These are phyloP conservation scores for Rutilus rutilus DNA, from an alignment of 2,113 vertebrate species.

Conservation along the genomic window DNA sequence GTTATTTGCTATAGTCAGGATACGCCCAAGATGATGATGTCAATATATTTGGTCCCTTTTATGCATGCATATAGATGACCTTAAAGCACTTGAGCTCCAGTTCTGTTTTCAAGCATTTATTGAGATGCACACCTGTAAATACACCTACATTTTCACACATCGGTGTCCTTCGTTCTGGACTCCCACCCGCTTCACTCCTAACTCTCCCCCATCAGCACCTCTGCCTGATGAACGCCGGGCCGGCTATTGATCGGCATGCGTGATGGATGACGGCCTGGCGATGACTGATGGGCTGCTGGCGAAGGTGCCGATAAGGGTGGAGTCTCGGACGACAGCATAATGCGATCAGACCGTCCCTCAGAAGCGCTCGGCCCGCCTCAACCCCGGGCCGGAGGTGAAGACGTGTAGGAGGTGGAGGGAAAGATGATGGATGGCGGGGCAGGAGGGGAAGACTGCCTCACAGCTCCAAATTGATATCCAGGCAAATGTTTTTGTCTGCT, in stretches of 20 bases:
- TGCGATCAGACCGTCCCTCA: slow-evolving; percentile 76
- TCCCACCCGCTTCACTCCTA: background rate
- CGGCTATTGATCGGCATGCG: slow-evolving; percentile 87
- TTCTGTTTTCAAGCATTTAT: background rate
- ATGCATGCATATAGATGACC: background rate
- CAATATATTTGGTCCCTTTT: background rate
- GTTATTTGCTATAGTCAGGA: background rate
- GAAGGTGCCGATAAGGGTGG: slow-evolving; percentile 83
- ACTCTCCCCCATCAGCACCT: slow-evolving; percentile 77
- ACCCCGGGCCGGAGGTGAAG: slow-evolving; percentile 40
- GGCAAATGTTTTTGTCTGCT: slow-evolving; percentile 99
- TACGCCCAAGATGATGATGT: background rate
- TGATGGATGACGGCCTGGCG: slow-evolving; percentile 84
- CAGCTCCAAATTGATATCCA: slow-evolving; percentile 93
- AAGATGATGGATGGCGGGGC: slow-evolving; percentile 98
- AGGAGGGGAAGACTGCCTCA: slow-evolving; percentile 88
- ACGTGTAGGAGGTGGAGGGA: slow-evolving; percentile 49
- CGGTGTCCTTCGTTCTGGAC: slow-evolving; percentile 11
- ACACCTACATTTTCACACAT: slow-evolving; percentile 45
- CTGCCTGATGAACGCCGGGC: slow-evolving; percentile 75
- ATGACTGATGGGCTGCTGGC: slow-evolving; percentile 87
- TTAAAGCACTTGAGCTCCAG: background rate
- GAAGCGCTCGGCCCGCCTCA: slow-evolving; percentile 60
- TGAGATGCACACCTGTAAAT: slow-evolving; percentile 67
- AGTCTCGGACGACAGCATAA: slow-evolving; percentile 77